Evolutionary conservation across 2,797 vertebrate genomes (phyloP), one percentile per base, ranked within the genome.

Genomic region (Garrulus glandarius): DNA sequence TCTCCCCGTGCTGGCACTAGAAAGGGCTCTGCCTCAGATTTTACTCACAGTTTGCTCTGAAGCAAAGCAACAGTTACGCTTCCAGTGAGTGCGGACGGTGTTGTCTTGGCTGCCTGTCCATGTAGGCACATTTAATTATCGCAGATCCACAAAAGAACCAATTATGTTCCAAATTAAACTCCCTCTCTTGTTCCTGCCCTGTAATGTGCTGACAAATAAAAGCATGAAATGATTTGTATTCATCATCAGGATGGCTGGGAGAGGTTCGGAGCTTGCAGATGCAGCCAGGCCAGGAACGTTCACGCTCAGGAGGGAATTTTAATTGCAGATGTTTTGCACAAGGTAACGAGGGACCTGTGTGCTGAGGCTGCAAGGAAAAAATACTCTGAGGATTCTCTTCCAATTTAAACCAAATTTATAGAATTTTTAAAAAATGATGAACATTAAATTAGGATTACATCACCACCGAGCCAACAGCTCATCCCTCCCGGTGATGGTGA

Each of bases 141-240:
- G 4, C 3, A 79, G 59, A 41, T 26, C 56, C 64, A 55, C 30
- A 72, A 56, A 81, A 92, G 80, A 81, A 63, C 39, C n/a, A 69
- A 76, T 86, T 84, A 52, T 29, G 72, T 29, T 76, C 56, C 77
- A 59, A 87, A 94, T 88, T 92, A 88, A 90, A 72, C 85, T 72
- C 76, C 52, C 57, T 81, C 76, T 78, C 74, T 70, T 17, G 27
- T 30, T 86, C 77, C 63, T 96, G 46, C 50, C 68, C 56, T 72
- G 84, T 71, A 81, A 78, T 37, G 36, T 44, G 26, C 65, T 77
- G 87, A 78, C 71, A 94, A 93, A 88, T 44, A 74, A 79, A 86
- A 84, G 63, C 87, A 78, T 7, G 39, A 76, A 65, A 55, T 70
- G 39, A 69, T 85, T 78, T 86, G 44, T 63, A 70, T 79, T 88